These are phyloP conservation scores for Oscheius sp. DNA, from an alignment of 2,888 invertebrate genomes.

Conservation along the genomic window DNA sequence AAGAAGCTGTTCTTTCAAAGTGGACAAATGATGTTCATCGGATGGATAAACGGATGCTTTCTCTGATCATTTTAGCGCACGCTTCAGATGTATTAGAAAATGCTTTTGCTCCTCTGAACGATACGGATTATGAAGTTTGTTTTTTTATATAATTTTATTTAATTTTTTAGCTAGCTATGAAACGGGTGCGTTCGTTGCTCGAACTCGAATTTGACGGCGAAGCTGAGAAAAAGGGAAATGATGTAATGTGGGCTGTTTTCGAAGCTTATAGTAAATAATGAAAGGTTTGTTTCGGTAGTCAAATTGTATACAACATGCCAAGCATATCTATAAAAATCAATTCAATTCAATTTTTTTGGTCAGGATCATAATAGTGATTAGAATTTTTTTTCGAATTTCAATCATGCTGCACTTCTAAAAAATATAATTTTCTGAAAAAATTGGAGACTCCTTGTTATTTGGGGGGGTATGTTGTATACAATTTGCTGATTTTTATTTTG, in stretches of 20 bases:
- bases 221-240: constrained; percentile 80
- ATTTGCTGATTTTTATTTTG: no score
- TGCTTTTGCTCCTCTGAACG: constrained; percentile 90
- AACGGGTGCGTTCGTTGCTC: constrained; percentile 90
- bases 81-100: constrained; percentile 98
- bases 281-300: no score
- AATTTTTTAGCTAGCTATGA: constrained; percentile 81
- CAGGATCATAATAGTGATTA: no score
- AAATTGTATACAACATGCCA: no score
- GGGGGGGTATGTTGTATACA: no score
- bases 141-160: background rate
- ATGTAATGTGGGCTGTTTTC: constrained; percentile 98
- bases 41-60: constrained; percentile 92
- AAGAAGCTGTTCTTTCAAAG: constrained; percentile 92
- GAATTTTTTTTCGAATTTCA: no score
- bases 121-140: constrained; percentile 71
- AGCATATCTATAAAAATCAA: no score
- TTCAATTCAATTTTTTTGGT: no score
- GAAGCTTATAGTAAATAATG: constrained; percentile 89
- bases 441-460: no score
- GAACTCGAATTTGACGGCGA: constrained; percentile 97
- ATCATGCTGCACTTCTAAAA: no score
- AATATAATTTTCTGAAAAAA: no score
- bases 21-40: constrained; percentile 97
- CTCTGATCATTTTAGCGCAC: constrained; percentile 92